Evolutionary conservation across 2,888 invertebrate genomes (phyloP), one percentile per base, ranked within the genome.

Genomic region (Meandrusa payeni): DNA sequence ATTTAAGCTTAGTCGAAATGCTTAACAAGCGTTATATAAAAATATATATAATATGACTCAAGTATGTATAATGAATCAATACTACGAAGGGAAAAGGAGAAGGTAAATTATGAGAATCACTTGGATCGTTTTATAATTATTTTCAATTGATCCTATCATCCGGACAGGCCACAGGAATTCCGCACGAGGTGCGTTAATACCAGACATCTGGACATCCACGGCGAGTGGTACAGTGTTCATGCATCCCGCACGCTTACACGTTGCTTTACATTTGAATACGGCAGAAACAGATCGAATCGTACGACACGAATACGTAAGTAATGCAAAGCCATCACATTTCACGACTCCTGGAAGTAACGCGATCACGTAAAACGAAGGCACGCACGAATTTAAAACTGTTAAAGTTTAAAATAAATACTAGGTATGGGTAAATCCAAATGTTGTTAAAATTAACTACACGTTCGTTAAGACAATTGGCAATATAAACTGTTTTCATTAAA

Each of bases 301-400:
- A 41, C 24, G 45, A 50, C 47, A 41, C 47, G 51, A 48, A 49
- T 53, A 41, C 47, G 53, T 54, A 64, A 62, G 53, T 53, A 46
- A 65, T 61, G 61, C 60, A 57, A 69, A 69, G 61, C 46, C 44
- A 48, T 55, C 53, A 49, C 55, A 50, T 54, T 53, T 57, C 52
- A 57, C 51, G 44, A 37, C 53, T 55, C 53, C 47, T 29, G 33
- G 51, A 54, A 57, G 11, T 9, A 19, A 17, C 9, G n/a, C n/a
- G n/a, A n/a, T n/a, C n/a, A 6, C 12, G 27, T 9, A 11, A 11
- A 15, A 15, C 15, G 15, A n/a, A n/a, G n/a, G n/a, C n/a, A n/a
- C n/a, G n/a, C n/a, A n/a, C n/a, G n/a, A n/a, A n/a, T n/a, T n/a
- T n/a, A n/a, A n/a, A n/a, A n/a, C n/a, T n/a, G n/a, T n/a, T n/a